These are phyloP conservation scores for Gari tellinella DNA, from an alignment of 2,888 invertebrate species.

Conservation along the genomic window DNA sequence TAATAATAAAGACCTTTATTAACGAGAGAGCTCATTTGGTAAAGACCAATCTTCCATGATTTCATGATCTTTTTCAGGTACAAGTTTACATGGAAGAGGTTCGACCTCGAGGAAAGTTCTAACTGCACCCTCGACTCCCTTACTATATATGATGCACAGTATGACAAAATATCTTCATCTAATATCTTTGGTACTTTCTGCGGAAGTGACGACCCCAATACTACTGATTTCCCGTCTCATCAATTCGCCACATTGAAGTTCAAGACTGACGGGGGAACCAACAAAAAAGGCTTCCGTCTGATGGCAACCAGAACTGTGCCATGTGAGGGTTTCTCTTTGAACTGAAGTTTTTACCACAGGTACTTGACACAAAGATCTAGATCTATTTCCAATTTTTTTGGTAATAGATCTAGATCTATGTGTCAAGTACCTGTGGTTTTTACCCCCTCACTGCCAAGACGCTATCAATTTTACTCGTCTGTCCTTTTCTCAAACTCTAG, in stretches of 20 bases:
- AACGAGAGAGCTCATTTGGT: no score
- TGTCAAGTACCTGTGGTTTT: no score
- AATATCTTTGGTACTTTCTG: constrained; percentile 43
- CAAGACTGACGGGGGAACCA: constrained; percentile 45
- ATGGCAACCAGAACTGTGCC: constrained; percentile 62
- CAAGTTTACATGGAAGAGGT: constrained; percentile 54
- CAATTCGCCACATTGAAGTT: constrained; percentile 55
- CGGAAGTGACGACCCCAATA: constrained; percentile 38
- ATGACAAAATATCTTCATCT: constrained; percentile 14
- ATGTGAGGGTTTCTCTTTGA: constrained; percentile 33
- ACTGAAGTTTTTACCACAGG: background rate
- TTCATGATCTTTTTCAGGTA: constrained; percentile 36
- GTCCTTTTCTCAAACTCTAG: no score
- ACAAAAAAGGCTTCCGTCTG: constrained; percentile 52
- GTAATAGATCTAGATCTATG: no score
- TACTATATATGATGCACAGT: constrained; percentile 45
- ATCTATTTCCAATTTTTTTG: no score
- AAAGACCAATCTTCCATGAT: no score
- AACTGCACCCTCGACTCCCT: constrained; percentile 59
- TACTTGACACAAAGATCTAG: background rate
- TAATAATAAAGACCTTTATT: no score
- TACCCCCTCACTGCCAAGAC: no score
- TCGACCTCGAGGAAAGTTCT: constrained; percentile 46
- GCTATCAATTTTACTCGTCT: no score
- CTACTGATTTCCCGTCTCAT: constrained; percentile 35